Evolutionary conservation across 2,888 invertebrate genomes (phyloP).

Genomic region (Eulithis testata): DNA sequence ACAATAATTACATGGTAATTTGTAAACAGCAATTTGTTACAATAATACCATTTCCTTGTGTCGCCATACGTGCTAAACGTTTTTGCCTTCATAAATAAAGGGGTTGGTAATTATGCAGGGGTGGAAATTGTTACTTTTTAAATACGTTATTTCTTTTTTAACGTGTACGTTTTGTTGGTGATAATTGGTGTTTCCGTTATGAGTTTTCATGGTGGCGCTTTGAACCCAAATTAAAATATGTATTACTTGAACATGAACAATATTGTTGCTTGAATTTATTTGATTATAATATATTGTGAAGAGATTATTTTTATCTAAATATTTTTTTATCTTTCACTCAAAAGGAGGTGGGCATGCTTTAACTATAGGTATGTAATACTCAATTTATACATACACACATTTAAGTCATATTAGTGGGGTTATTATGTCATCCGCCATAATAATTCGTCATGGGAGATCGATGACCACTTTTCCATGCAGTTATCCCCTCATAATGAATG

Average conservation of each 20-base stretch:
- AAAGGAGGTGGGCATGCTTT: too few species aligned
- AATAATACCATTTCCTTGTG: constrained; percentile 28
- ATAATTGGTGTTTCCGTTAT: constrained; percentile 6
- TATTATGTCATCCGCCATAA: too few species aligned
- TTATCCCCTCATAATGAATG: constrained; percentile 7
- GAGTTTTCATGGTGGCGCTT: neutral
- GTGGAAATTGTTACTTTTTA: constrained; percentile 22
- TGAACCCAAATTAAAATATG: neutral
- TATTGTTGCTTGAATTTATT: too few species aligned
- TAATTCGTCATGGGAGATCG: too few species aligned
- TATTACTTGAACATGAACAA: too few species aligned
- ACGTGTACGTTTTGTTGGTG: constrained; percentile 5
- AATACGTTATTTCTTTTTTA: constrained; percentile 15
- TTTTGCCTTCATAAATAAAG: constrained; percentile 29
- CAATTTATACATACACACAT: too few species aligned
- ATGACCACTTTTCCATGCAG: too few species aligned
- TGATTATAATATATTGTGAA: too few species aligned
- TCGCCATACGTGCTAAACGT: constrained; percentile 30
- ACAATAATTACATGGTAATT: constrained; percentile 33
- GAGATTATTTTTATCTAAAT: too few species aligned
- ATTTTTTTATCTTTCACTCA: too few species aligned
- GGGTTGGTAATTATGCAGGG: constrained; percentile 21
- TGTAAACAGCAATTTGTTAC: constrained; percentile 26
- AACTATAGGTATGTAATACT: too few species aligned
- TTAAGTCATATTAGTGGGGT: too few species aligned